Base-by-base conservation (phyloP, 2,888 invertebrate genomes). In the Parthenolecanium corni region DNA sequence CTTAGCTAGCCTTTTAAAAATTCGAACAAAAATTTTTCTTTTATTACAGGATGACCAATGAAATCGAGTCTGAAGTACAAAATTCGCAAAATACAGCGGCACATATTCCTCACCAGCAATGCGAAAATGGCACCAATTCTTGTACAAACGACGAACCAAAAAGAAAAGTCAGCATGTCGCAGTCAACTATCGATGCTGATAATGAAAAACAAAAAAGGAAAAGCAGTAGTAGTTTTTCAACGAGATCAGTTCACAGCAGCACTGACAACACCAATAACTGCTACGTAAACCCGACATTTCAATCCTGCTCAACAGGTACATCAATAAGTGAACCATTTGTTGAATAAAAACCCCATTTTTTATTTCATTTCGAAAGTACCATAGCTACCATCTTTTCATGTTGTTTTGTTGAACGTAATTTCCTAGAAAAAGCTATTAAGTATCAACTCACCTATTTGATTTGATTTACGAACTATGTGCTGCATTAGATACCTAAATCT, bases 121-220 rank as follows among this genome's bases (percentile, higher is more conserved):
- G 9, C n/a, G 23, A 21, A 14, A 16, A 16, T 4, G 47, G 6
- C 31, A 31, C 31, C 4, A 31, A 31, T 38, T 38, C 40, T 36
- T 14, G 3, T 16, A 9, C 36, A 31, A 40, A 40, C 12, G 75
- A 76, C 67, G 79, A 79, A 58, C 73, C 74, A 9, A 80, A 78
- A 67, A 75, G 82, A 64, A 79, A 80, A 71, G 82, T 83, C 14
- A 82, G 82, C 69, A 82, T 82, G 66, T 80, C 79, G 73, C 78
- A 81, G 4, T 80, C 81, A 70, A 79, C 76, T 11, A 71, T 76
- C 71, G 74, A 38, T 68, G 72, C 67, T 71, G 74, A 68, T 67
- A 74, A 62, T 73, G 74, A 70, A 70, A 73, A 44, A 73, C 73
- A 31, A 65, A 72, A 70, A 72, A 64, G 76, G 74, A 73, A 74